Conservation (phyloP, 92 coral and sea anemone species). For the Scolanthus callimorphus region DNA sequence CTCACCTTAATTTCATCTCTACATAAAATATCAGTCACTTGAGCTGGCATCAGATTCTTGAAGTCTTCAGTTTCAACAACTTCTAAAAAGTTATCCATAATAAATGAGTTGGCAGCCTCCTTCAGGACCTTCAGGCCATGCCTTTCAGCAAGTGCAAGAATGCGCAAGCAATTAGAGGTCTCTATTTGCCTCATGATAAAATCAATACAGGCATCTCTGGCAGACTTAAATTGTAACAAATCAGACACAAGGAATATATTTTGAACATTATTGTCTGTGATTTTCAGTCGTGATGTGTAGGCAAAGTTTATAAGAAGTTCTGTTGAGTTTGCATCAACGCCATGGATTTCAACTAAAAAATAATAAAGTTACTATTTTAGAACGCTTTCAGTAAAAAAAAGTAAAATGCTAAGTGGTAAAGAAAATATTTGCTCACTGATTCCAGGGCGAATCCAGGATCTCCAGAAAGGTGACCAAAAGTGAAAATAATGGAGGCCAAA, state of each 20-base stretch:
- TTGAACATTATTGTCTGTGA: conserved; percentile 86
- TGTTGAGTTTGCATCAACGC: conserved; percentile 68
- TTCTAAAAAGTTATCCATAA: conserved; percentile 61
- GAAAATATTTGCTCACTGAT: too few species aligned
- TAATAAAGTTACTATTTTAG: not conserved
- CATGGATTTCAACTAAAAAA: conserved; percentile 83
- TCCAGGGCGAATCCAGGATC: too few species aligned
- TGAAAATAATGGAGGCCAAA: too few species aligned
- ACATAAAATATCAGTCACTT: conserved; percentile 61
- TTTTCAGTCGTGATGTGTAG: conserved; percentile 81
- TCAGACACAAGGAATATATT: conserved; percentile 86
- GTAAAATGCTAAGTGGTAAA: too few species aligned
- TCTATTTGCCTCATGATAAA: conserved; percentile 85
- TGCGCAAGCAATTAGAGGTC: conserved; percentile 81
- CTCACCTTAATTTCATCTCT: conserved; percentile 69
- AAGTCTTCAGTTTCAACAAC: conserved; percentile 84
- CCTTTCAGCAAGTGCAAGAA: conserved; percentile 82
- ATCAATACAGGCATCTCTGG: conserved; percentile 81
- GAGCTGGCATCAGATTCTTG: conserved; percentile 46
- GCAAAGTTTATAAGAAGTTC: conserved; percentile 74
- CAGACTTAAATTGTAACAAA: conserved; percentile 81
- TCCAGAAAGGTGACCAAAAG: too few species aligned
- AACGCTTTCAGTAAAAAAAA: too few species aligned
- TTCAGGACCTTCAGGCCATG: conserved; percentile 69
- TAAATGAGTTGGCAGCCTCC: conserved; percentile 67